These are phyloP conservation scores for Apotomis turbidana DNA, from an alignment of 2,888 invertebrate genomes.

Conservation along the genomic window DNA sequence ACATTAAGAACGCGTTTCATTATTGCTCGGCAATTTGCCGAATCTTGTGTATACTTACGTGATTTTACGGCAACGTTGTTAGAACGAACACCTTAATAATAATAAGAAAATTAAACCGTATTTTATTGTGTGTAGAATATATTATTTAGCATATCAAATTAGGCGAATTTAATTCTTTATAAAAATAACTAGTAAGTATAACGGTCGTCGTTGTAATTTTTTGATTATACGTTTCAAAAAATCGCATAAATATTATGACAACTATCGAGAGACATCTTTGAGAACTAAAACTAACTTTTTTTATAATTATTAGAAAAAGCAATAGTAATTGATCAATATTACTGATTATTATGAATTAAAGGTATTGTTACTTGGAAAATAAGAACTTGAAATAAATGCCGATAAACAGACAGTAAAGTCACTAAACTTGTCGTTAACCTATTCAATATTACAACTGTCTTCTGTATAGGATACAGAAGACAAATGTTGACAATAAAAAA, in stretches of 20 bases:
- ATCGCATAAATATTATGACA: too few species aligned
- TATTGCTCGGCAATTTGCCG: conserved; percentile 33
- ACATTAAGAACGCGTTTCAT: conserved; percentile 41
- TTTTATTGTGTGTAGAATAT: background rate
- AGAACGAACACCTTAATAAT: background rate
- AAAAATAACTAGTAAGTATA: background rate
- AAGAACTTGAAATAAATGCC: too few species aligned
- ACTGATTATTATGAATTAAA: too few species aligned
- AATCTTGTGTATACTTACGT: conserved; percentile 2
- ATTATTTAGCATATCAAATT: background rate
- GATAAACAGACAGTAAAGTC: too few species aligned
- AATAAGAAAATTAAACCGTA: background rate
- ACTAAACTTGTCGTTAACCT: background rate
- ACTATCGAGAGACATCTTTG: too few species aligned
- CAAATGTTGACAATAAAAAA: background rate
- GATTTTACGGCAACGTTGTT: background rate
- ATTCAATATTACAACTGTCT: too few species aligned
- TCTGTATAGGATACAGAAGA: too few species aligned
- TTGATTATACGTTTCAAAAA: background rate
- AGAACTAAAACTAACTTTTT: too few species aligned
- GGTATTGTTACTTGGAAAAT: too few species aligned
- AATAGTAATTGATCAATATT: too few species aligned
- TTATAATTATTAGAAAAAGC: too few species aligned
- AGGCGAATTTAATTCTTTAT: background rate
- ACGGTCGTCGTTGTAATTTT: conserved; percentile 8